Conservation (phyloP, 2,797 vertebrate species). For the Dendrocincla tyrannina region DNA sequence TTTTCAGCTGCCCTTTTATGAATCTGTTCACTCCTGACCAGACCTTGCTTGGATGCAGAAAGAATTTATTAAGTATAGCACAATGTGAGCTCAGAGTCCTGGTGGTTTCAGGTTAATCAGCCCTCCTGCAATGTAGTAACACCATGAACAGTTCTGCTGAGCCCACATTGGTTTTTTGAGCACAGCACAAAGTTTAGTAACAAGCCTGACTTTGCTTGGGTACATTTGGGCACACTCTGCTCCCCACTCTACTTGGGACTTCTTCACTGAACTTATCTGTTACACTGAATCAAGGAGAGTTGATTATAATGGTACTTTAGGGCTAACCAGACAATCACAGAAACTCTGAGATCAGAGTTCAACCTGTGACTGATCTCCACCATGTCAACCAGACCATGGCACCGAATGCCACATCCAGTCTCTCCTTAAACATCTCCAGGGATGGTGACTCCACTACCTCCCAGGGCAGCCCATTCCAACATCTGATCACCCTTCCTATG, state of each 20-base stretch:
- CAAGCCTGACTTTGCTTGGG: not conserved
- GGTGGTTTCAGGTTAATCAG: not conserved
- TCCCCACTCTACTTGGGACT: not conserved
- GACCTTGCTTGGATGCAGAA: not conserved
- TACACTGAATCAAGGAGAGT: not conserved
- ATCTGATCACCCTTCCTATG: not conserved
- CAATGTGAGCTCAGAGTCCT: not conserved
- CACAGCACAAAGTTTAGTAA: not conserved
- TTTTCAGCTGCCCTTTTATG: not conserved
- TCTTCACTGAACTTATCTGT: not conserved
- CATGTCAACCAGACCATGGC: not conserved
- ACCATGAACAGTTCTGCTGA: not conserved
- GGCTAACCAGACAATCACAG: not conserved
- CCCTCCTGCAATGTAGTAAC: not conserved
- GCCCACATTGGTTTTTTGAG: not conserved
- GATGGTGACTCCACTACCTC: not conserved
- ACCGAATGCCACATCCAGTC: not conserved
- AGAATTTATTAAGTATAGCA: not conserved
- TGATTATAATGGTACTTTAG: not conserved
- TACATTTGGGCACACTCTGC: not conserved
- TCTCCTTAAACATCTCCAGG: not conserved
- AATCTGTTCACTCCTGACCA: not conserved
- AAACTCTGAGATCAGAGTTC: not conserved
- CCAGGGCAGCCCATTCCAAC: not conserved
- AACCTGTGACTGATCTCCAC: not conserved